phyloP scores from a whole-genome alignment of 1,140 invertebrate species.

The Caenorhabditis tropicalis region DNA sequence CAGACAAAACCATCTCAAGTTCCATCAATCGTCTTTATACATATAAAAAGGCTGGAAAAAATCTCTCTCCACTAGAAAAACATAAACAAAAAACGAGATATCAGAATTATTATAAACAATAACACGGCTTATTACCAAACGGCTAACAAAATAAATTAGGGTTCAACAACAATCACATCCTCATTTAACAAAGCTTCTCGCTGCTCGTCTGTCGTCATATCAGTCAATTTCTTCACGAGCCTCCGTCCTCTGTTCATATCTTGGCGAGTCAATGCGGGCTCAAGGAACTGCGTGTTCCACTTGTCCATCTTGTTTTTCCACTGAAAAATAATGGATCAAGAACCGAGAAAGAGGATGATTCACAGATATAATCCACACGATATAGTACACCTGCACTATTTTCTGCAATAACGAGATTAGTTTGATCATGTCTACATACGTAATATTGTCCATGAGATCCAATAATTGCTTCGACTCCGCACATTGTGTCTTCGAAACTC shows the following conservation, averaged over 20 bases:
- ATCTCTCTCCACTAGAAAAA: too few species aligned
- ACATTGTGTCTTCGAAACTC: constrained; percentile 24
- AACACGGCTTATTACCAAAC: too few species aligned
- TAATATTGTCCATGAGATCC: constrained; percentile 13
- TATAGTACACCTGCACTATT: neutral
- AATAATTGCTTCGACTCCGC: constrained; percentile 10
- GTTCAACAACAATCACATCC: neutral
- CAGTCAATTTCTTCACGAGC: constrained; percentile 10
- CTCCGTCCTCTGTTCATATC: constrained; percentile 4
- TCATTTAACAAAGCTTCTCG: neutral
- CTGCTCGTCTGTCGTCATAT: constrained; percentile 14
- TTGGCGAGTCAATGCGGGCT: neutral
- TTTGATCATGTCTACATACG: neutral
- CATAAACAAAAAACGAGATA: too few species aligned
- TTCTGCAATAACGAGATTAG: neutral
- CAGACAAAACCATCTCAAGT: too few species aligned
- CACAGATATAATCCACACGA: neutral
- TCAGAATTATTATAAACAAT: too few species aligned
- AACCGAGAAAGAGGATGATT: neutral
- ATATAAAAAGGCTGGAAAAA: too few species aligned
- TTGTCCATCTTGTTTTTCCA: constrained; percentile 29
- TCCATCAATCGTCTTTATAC: too few species aligned
- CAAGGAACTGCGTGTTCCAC: neutral
- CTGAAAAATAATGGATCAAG: neutral
- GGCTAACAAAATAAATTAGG: too few species aligned